Base-by-base conservation (phyloP, 2,797 vertebrate genomes). In the Balearica regulorum region DNA sequence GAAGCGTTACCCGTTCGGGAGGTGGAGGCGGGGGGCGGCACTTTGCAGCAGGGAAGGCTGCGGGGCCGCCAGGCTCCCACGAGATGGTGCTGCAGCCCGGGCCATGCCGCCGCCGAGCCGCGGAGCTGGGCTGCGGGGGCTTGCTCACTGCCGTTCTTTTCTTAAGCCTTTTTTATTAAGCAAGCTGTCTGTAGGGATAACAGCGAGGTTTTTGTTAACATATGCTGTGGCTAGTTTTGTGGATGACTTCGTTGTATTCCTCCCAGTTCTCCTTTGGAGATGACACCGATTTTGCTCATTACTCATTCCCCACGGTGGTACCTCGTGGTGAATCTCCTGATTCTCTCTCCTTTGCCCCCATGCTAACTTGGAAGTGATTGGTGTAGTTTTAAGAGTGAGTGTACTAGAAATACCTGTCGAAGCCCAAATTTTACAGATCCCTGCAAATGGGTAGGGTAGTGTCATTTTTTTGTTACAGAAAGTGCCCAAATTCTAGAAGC, bases 351-450 rank as follows among this genome's bases (percentile, higher is more conserved):
- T 62, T n/a, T 57, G 53, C 9, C 22, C 78, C 16, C 33, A 0
- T 7, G 33, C 6, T 35, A 18, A 43, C 11, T 0, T 7, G 35
- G 53, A 35, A 70, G 19, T 0, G 0, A 14, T 4, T 54, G 26
- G 7, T 48, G 43, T 18, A 6, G n/a, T 60, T 73, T 25, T 55
- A n/a, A 48, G 31, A 73, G 21, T 13, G 37, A 37, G 15, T 16
- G 33, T 28, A 2, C n/a, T 61, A 29, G 35, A 54, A 90, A 46
- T 70, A 51, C 33, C 26, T 19, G 0, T 43, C 0, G 0, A 54
- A 68, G 35, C 9, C 26, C 18, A 29, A 7, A 16, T 90, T 35
- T 75, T 65, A 26, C 43, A 41, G 12, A 73, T 53, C 48, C 11
- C 25, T 51, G 41, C 54, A 70, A 66, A 19, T 1, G 3, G 3